Evolutionary conservation across 2,888 invertebrate genomes (phyloP), one percentile per base, ranked within the genome.

Genomic region (Nomada hirtipes): DNA sequence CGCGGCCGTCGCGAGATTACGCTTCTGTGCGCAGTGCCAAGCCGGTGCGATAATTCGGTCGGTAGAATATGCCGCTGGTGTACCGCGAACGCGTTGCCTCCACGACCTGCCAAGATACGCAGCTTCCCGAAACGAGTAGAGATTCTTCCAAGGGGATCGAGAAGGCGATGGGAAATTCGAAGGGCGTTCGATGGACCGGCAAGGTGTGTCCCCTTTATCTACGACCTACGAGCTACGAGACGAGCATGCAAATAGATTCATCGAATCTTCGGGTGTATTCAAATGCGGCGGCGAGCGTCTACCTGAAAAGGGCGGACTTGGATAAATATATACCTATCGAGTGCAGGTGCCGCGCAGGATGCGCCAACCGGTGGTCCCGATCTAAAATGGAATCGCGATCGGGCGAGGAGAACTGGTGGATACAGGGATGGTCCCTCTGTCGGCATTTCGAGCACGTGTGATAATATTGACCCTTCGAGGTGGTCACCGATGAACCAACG

Each of bases 381-480:
- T 89, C 81, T 74, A 18, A 79, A 79, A 79, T 72, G 76, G 69
- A 53, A 83, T 77, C 63, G 60, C 70, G 78, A 88, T 85, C 79
- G 72, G 75, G 68, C 67, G 76, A 69, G 67, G 53, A 52, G 23
- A 44, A 79, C 70, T 64, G 53, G 42, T 42, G 18, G 72, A 76
- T 42, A 70, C 42, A 80, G 65, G 74, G 52, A 74, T 53, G 67
- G 50, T 44, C 67, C 73, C 79, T 88, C 79, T 88, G 88, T 88
- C 89, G 89, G 89, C 89, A 23, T 87, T 86, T 83, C 64, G 80
- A 90, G 89, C 89, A 90, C 89, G 89, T 89, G 90, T 84, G 89
- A 89, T 88, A 89, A 89, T 89, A 89, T 89, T 89, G 89, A 90
- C 88, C 85, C 76, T 85, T 61, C 59, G 74, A 77, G 82, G 59